A percentile compares a stretch with the other conserved stretches of the same genome.
Conservation (phyloP, 2,113 vertebrate species). For the Anarrhichthys ocellatus region DNA sequence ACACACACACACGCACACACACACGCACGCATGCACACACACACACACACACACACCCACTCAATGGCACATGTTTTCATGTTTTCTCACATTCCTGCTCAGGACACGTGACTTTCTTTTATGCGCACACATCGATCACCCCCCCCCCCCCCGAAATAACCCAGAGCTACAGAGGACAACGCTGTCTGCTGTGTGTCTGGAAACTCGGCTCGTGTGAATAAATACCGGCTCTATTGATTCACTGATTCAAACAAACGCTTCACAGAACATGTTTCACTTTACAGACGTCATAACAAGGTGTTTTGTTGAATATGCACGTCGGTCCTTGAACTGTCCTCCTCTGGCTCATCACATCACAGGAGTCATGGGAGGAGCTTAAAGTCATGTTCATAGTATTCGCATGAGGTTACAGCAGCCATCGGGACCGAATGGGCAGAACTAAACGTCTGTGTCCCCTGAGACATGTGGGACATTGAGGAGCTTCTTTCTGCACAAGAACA, state of each 20-base stretch:
- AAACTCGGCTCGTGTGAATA: constrained; percentile 43
- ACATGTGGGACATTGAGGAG: background rate
- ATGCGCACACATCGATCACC: background rate
- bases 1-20: constrained; percentile 1
- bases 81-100: constrained; percentile 38
- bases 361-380: background rate
- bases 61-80: constrained; percentile 24
- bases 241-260: constrained; percentile 15
- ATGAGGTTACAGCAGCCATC: background rate
- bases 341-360: background rate
- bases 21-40: constrained; percentile 10
- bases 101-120: constrained; percentile 3
- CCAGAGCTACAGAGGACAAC: constrained; percentile 34
- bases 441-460: background rate
- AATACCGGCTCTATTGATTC: constrained; percentile 34
- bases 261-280: constrained; percentile 5
- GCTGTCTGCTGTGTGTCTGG: constrained; percentile 14
- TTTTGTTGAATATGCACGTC: constrained; percentile 19
- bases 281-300: constrained; percentile 23
- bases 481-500: background rate
- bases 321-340: background rate
- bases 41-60: constrained; percentile 24
- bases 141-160: constrained; percentile 25
- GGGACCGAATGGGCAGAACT: background rate
- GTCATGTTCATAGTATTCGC: background rate